Percentiles rank a stretch among this genome's conserved stretches.
These are phyloP conservation scores for Mionectes olivaceus DNA, from an alignment of 2,797 vertebrate genomes.

Conservation along the genomic window DNA sequence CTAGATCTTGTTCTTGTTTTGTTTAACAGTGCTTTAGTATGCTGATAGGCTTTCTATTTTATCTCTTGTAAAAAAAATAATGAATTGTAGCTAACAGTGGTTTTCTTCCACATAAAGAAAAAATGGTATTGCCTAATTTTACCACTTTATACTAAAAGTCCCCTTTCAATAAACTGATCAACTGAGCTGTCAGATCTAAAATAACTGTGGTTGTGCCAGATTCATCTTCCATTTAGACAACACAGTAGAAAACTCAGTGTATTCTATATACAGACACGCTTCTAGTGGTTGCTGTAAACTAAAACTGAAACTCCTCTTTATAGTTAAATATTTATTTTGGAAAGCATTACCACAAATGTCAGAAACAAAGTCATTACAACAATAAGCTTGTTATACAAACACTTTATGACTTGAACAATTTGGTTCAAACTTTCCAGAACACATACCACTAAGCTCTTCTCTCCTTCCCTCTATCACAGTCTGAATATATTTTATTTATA, in stretches of 20 bases:
- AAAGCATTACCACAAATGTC: neutral
- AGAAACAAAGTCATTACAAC: conserved; percentile 23
- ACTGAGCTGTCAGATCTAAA: neutral
- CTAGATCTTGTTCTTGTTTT: neutral
- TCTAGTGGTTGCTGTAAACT: neutral
- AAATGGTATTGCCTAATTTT: neutral
- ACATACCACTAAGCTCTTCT: neutral
- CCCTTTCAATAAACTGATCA: neutral
- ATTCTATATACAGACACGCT: neutral
- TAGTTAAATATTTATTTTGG: conserved; percentile 42
- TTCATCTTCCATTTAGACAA: neutral
- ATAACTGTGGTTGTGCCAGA: neutral
- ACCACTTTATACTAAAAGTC: neutral
- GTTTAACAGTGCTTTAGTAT: neutral
- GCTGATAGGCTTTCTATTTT: neutral
- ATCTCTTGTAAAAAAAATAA: neutral
- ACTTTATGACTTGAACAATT: neutral
- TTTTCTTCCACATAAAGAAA: neutral
- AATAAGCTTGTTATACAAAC: conserved; percentile 23
- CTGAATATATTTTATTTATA: neutral
- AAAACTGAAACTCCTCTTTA: conserved; percentile 22
- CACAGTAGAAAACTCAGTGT: neutral
- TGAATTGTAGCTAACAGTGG: neutral
- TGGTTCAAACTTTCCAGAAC: conserved; percentile 7
- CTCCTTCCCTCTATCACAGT: neutral